Conservation (phyloP, 1,140 invertebrate species). For the Zaprionus taronus region DNA sequence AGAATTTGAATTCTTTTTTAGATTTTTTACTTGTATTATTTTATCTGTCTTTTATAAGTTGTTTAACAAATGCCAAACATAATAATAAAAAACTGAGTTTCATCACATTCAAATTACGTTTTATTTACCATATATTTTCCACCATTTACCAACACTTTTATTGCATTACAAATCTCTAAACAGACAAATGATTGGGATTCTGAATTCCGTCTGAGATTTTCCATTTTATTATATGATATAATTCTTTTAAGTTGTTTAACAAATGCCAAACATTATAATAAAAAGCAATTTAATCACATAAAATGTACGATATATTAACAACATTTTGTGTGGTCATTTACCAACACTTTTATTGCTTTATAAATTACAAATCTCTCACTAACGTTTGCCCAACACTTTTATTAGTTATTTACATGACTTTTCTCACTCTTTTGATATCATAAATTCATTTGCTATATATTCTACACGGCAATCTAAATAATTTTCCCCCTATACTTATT, state of each 20-base stretch:
- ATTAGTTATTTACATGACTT: not conserved
- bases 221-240: not conserved
- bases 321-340: not conserved
- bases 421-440: not conserved
- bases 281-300: conserved; percentile 1
- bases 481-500: not conserved
- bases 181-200: too few species aligned
- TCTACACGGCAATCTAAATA: not conserved
- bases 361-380: not conserved
- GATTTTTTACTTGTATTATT: not conserved
- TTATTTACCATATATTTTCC: too few species aligned
- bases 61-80: not conserved
- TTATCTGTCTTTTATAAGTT: not conserved
- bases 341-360: not conserved
- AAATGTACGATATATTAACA: not conserved
- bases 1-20: not conserved
- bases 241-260: not conserved
- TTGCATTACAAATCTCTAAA: too few species aligned
- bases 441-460: conserved; percentile 3
- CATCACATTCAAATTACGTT: too few species aligned
- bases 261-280: not conserved
- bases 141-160: too few species aligned
- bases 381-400: not conserved
- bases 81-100: not conserved
- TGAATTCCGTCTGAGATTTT: not conserved